A percentile compares a stretch with the other conserved stretches of the same genome.
These are phyloP conservation scores for Tipula unca DNA, from an alignment of 2,888 invertebrate species.

Conservation along the genomic window DNA sequence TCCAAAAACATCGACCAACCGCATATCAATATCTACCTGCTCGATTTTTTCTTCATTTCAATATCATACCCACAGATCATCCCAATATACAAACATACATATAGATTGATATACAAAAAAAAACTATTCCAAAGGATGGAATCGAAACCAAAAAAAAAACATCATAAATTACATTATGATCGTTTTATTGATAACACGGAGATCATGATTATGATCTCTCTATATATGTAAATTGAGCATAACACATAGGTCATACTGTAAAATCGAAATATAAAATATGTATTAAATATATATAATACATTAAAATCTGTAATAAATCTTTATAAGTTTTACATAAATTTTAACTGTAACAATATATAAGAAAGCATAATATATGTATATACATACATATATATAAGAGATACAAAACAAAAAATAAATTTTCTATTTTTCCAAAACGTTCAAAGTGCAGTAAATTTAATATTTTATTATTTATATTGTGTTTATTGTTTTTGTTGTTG, in stretches of 20 bases:
- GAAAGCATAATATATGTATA: too few species aligned
- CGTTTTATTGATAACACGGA: slow-evolving; percentile 14
- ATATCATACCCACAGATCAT: not conserved
- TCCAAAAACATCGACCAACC: not conserved
- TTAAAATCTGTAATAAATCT: not conserved
- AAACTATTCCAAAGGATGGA: not conserved
- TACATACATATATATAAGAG: not conserved
- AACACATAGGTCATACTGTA: slow-evolving; percentile 14
- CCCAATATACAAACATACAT: too few species aligned
- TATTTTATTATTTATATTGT: slow-evolving; percentile 14
- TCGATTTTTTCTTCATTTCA: not conserved
- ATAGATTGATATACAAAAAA: not conserved
- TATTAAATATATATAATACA: slow-evolving; percentile 3
- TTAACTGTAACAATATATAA: slow-evolving; percentile 8
- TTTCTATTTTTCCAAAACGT: slow-evolving; percentile 2
- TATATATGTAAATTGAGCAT: slow-evolving; percentile 2
- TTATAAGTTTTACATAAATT: not conserved
- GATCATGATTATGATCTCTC: slow-evolving; percentile 8
- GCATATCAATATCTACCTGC: slow-evolving; percentile 8
- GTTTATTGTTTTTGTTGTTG: slow-evolving; percentile 8
- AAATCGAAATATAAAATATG: slow-evolving; percentile 14
- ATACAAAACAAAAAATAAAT: not conserved
- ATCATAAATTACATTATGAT: slow-evolving; percentile 14
- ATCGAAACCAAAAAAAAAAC: not conserved
- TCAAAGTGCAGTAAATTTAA: slow-evolving; percentile 8